Conservation (phyloP, 1,140 invertebrate species). For the Sarcophaga peregrina region DNA sequence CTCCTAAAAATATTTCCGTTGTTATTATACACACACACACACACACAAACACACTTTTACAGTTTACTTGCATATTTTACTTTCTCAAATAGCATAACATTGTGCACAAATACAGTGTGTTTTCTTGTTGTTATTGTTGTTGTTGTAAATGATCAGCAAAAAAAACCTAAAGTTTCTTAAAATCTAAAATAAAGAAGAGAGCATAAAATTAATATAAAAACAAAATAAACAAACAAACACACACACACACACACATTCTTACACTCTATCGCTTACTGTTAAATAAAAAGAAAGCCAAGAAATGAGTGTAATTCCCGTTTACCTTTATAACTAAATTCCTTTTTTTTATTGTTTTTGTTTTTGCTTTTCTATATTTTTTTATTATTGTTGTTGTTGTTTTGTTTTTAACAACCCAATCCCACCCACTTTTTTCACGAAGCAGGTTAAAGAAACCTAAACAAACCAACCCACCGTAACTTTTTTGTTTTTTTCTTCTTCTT, state of each 20-base stretch:
- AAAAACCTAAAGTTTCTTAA: not conserved
- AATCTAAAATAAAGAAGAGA: not conserved
- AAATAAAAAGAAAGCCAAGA: not conserved
- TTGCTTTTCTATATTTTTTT: too few relatives aligned
- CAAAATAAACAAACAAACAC: not conserved
- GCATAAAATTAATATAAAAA: constrained; percentile 14
- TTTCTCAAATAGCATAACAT: too few relatives aligned
- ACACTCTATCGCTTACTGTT: not conserved
- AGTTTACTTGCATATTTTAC: too few relatives aligned
- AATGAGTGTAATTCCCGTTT: constrained; percentile 13
- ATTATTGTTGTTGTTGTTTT: not conserved
- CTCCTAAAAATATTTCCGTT: not conserved
- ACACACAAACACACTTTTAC: too few relatives aligned
- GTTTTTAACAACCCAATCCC: constrained; percentile 26
- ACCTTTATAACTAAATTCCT: constrained; percentile 4
- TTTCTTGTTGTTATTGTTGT: too few relatives aligned
- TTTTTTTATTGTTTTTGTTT: not conserved
- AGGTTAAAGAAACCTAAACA: constrained; percentile 30
- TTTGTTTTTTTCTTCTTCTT: constrained; percentile 36
- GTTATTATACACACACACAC: not conserved
- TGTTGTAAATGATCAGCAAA: not conserved
- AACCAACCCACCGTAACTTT: constrained; percentile 32
- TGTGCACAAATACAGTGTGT: too few relatives aligned
- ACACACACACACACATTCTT: not conserved
- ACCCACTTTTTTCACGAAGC: constrained; percentile 31